Evolutionary conservation across 2,888 invertebrate species (phyloP).

Genomic region (Subacronicta megacephala): DNA sequence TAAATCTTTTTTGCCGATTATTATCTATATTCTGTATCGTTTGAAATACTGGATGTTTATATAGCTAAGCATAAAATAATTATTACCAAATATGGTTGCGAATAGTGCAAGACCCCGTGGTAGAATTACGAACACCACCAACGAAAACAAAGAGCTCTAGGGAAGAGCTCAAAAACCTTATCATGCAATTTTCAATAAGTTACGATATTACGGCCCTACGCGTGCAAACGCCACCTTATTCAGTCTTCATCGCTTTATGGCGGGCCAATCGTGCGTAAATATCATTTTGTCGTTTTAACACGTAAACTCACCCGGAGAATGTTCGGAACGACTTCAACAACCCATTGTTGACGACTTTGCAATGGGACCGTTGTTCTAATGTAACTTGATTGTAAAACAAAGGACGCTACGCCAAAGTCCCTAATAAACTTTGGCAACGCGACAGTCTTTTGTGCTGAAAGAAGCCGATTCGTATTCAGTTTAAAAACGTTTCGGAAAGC

Average conservation of each 20-base stretch:
- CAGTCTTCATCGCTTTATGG: conserved; percentile 68
- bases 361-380: conserved; percentile 72
- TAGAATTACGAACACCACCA: conserved; percentile 31
- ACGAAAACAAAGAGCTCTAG: conserved; percentile 62
- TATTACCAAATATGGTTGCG: conserved; percentile 13
- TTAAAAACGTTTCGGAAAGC: conserved; percentile 51
- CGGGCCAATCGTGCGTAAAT: conserved; percentile 78
- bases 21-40: too few species aligned
- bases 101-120: conserved; percentile 10
- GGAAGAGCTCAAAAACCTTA: conserved; percentile 56
- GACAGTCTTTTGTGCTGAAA: conserved; percentile 81
- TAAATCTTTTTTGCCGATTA: too few species aligned
- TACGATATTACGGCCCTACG: conserved; percentile 55
- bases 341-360: conserved; percentile 72
- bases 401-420: conserved; percentile 65
- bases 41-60: too few species aligned
- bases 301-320: conserved; percentile 66
- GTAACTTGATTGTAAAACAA: conserved; percentile 83
- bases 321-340: conserved; percentile 75
- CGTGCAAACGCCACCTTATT: conserved; percentile 47
- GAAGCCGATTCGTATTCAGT: conserved; percentile 69
- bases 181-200: conserved; percentile 66
- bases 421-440: conserved; percentile 74
- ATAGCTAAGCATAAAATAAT: too few species aligned
- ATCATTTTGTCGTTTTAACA: conserved; percentile 61